phyloP scores from a whole-genome alignment of 2,113 vertebrate species.

The Dicaeum eximium region DNA sequence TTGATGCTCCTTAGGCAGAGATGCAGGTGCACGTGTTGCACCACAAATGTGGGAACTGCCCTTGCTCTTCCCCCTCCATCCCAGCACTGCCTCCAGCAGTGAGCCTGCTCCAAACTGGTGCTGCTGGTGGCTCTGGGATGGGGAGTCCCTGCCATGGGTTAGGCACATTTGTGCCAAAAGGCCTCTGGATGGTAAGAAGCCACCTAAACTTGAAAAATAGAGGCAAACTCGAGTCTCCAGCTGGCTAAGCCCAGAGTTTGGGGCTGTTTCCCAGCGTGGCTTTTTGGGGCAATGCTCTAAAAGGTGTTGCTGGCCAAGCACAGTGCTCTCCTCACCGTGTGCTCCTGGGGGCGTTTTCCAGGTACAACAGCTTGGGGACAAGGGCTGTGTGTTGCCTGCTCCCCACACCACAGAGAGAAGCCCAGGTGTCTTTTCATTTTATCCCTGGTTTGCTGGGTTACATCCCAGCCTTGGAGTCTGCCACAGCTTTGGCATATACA shows the following conservation, averaged over 20 bases:
- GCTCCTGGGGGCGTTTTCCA: neutral
- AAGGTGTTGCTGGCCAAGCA: neutral
- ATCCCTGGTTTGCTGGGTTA: neutral
- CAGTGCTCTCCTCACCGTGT: fast-evolving
- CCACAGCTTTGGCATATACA: neutral
- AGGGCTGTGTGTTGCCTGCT: neutral
- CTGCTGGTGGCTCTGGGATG: neutral
- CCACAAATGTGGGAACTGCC: neutral
- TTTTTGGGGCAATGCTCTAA: neutral
- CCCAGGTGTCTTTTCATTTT: neutral
- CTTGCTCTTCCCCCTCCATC: neutral
- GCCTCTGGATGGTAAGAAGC: neutral
- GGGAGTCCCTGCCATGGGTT: neutral
- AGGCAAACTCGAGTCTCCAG: neutral
- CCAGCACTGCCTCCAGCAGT: neutral
- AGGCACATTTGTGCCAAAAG: neutral
- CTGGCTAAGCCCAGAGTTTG: neutral
- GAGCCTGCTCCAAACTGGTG: neutral
- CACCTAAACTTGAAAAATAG: neutral
- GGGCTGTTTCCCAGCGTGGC: neutral
- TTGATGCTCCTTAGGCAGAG: neutral
- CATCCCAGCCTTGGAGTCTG: neutral
- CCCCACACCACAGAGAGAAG: neutral
- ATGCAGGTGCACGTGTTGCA: neutral
- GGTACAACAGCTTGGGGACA: neutral